Evolutionary conservation across 2,888 invertebrate genomes (phyloP), one percentile per base, ranked within the genome.

Genomic region (Diarsia dahlii): DNA sequence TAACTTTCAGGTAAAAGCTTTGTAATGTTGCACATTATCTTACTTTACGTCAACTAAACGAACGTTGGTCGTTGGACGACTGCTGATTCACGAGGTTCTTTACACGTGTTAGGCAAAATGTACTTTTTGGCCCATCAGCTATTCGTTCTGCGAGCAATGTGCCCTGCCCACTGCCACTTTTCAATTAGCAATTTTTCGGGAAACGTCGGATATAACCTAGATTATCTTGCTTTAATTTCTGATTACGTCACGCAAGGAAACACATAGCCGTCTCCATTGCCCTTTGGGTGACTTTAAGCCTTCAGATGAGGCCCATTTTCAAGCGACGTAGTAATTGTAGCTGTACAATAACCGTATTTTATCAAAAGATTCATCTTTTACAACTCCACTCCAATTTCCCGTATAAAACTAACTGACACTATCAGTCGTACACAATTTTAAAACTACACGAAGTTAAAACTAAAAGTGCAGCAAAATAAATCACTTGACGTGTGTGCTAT

Each of bases 381-480:
- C 39, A 45, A n/a, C 63, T 63, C 13, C 13, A 8, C 13, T 63
- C n/a, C 45, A 45, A 45, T 45, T 63, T 45, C 45, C n/a, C 6
- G n/a, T 15, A 13, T 0, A n/a, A 63, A 62, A 63, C n/a, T 13
- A 45, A 63, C 63, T 8, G n/a, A 45, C 63, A 9, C 45, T 34
- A 63, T 45, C 58, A 39, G 4, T 69, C 52, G 56, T 15, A 39
- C 48, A 52, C 54, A 80, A 74, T 77, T 56, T 45, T 0, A 15
- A 78, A 71, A 69, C 20, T 20, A 34, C 3, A 58, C 12, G 10
- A 76, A 63, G 45, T 13, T 23, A 58, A 70, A 39, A 67, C 60
- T 39, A 67, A 72, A 81, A 71, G 20, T 46, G 63, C 28, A 46
- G 62, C 56, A 72, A 74, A 74, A 83, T 81, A 87, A 83, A 86